Conservation (phyloP, 2,888 invertebrate species). For the Sminthurides aquaticus region DNA sequence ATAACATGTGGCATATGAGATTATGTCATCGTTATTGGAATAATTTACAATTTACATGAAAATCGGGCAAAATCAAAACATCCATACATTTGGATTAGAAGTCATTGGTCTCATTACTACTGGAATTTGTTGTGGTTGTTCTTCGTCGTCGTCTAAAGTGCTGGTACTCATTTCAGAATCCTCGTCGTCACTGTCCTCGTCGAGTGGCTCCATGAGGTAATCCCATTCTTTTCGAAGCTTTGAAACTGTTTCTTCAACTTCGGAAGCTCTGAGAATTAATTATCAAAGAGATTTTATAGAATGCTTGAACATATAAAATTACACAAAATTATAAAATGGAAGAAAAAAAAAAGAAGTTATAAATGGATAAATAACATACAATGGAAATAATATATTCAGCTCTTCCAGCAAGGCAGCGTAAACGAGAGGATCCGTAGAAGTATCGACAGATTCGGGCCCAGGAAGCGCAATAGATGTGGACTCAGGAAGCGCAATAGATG, state of each 20-base stretch:
- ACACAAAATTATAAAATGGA: not conserved
- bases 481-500: too few relatives aligned
- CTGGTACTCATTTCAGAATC: not conserved
- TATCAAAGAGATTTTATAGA: not conserved
- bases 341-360: not conserved
- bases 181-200: not conserved
- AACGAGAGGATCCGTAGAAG: not conserved
- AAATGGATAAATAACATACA: too few relatives aligned
- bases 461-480: too few relatives aligned
- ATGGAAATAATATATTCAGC: constrained; percentile 10
- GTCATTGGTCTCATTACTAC: not conserved
- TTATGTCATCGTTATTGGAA: too few relatives aligned
- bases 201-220: constrained; percentile 9
- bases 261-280: constrained; percentile 6
- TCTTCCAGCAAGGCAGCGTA: constrained; percentile 4
- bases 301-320: too few relatives aligned
- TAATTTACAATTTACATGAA: too few relatives aligned
- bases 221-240: constrained; percentile 5
- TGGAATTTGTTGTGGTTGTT: not conserved
- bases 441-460: not conserved
- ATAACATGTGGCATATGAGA: too few relatives aligned
- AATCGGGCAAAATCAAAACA: not conserved
- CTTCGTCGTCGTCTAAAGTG: constrained; percentile 11
- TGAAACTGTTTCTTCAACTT: constrained; percentile 1
- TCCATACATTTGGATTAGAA: not conserved